These are phyloP conservation scores for Lontra canadensis DNA, from an alignment of 2,113 vertebrate genomes.

Conservation along the genomic window DNA sequence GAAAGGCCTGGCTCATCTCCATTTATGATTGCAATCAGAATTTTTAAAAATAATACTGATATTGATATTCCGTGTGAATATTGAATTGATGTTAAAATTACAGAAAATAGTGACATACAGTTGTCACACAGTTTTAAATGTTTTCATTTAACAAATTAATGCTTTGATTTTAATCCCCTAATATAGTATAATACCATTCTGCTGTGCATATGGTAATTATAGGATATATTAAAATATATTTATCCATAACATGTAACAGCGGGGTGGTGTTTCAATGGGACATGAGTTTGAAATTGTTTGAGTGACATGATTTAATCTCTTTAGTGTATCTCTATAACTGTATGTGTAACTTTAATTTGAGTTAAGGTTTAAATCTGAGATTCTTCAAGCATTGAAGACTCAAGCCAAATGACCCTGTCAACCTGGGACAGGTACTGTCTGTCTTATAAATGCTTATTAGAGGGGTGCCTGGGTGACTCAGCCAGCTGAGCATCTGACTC, in stretches of 20 bases:
- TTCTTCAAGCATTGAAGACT: neutral
- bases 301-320: neutral
- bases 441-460: neutral
- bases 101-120: neutral
- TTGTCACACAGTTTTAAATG: neutral
- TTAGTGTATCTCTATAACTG: neutral
- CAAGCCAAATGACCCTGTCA: neutral
- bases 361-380: neutral
- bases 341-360: neutral
- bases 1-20: neutral
- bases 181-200: neutral
- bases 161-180: conserved; percentile 13
- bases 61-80: neutral
- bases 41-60: neutral
- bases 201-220: neutral
- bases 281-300: neutral
- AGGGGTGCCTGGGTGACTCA: neutral
- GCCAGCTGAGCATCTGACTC: no score
- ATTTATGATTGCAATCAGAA: neutral
- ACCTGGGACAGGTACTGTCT: neutral
- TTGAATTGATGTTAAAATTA: neutral
- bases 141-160: neutral
- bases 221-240: conserved; percentile 1
- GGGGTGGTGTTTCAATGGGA: neutral
- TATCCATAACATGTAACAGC: neutral